These are phyloP conservation scores for Platyura marginata DNA, from an alignment of 1,140 invertebrate species.

Conservation along the genomic window DNA sequence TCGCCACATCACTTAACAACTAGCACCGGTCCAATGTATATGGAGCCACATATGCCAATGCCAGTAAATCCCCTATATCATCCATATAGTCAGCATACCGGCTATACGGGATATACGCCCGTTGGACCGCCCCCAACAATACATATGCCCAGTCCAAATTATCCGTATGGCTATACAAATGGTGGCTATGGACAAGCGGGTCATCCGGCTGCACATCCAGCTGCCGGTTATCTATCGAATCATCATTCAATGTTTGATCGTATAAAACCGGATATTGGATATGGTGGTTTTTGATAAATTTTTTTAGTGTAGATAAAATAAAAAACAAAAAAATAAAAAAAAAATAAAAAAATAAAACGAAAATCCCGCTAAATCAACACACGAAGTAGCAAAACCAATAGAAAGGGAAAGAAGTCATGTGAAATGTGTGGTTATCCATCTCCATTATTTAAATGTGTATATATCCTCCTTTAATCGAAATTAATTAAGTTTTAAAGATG, in stretches of 20 bases:
- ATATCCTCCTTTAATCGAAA: too few relatives aligned
- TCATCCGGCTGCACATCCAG: conserved; percentile 5
- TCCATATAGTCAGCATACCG: conserved; percentile 14
- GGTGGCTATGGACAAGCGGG: background rate
- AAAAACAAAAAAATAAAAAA: too few relatives aligned
- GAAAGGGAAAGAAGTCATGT: too few relatives aligned
- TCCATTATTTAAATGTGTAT: too few relatives aligned
- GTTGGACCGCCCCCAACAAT: conserved; percentile 11
- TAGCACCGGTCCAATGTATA: conserved; percentile 11
- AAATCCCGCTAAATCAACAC: too few relatives aligned
- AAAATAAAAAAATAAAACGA: too few relatives aligned
- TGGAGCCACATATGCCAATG: conserved; percentile 13
- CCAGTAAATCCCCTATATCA: conserved; percentile 9
- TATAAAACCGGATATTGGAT: conserved; percentile 20
- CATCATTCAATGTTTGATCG: conserved; percentile 20
- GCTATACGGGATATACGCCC: conserved; percentile 13
- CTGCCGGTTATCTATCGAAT: conserved; percentile 11
- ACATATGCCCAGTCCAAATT: conserved; percentile 21
- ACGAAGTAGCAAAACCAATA: too few relatives aligned
- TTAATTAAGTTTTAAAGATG: too few relatives aligned
- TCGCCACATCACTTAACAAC: conserved; percentile 2
- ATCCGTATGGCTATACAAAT: conserved; percentile 9
- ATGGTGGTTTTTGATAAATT: conserved; percentile 15
- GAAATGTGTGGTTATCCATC: too few relatives aligned
- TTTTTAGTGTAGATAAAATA: too few relatives aligned